A percentile compares a stretch with the other conserved stretches of the same genome.
Conservation (phyloP, 2,888 invertebrate genomes). For the Cylloceria caligata region DNA sequence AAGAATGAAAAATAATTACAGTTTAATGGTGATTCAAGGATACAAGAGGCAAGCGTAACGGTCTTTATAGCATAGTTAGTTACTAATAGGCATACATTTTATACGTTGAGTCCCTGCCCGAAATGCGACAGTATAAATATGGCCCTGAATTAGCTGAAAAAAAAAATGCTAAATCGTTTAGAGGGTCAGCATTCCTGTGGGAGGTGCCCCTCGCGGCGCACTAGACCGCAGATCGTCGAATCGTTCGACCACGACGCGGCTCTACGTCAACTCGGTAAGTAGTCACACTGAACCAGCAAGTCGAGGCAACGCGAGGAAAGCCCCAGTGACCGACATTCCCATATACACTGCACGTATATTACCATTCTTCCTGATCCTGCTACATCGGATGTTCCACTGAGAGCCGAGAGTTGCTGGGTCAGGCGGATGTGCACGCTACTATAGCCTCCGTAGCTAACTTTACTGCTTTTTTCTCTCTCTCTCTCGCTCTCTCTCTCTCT, state of each 20-base stretch:
- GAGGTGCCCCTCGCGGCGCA: constrained; percentile 16
- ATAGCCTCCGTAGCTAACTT: no score
- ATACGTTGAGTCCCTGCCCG: no score
- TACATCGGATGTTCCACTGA: constrained; percentile 72
- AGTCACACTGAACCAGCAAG: constrained; percentile 13
- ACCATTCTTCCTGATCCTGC: constrained; percentile 76
- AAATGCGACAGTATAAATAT: no score
- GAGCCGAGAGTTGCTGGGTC: constrained; percentile 52
- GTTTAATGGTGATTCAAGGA: no score
- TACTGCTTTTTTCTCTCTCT: no score
- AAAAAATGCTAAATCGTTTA: constrained; percentile 52
- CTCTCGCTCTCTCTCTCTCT: constrained; percentile 10
- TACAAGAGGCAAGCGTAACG: no score
- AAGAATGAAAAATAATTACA: no score
- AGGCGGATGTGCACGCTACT: constrained; percentile 37
- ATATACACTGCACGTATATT: constrained; percentile 62
- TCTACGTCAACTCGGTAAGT: neutral
- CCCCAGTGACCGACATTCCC: constrained; percentile 81
- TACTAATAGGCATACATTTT: no score
- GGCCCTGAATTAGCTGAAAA: neutral
- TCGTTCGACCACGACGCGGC: neutral
- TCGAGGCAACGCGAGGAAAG: constrained; percentile 72
- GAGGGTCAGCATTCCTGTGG: constrained; percentile 61
- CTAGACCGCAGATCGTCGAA: constrained; percentile 10
- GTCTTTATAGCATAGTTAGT: no score